Evolutionary conservation across 2,797 vertebrate species (phyloP), one percentile per base, ranked within the genome.

Genomic region (Sorex maritimensis): DNA sequence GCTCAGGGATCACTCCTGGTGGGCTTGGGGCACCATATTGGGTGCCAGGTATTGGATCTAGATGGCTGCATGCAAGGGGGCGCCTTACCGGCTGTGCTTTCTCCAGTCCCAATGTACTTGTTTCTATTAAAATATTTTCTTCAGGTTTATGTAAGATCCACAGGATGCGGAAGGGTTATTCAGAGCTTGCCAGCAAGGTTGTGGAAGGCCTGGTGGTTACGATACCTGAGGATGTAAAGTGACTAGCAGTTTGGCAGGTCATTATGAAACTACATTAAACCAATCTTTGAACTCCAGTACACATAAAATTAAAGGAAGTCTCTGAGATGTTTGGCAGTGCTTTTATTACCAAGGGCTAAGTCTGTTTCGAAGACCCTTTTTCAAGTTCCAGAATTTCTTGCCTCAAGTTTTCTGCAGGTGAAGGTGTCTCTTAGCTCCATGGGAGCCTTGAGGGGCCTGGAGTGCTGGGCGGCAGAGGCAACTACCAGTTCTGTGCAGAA

Each of bases 291-390:
- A 95, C 96, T 97, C 69, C 84, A 96, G 94, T 97, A 95, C 72
- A 93, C 80, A 84, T 68, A 92, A 8, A 92, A 88, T 72, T 95
- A 87, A 90, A 94, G 78, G 80, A 95, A 79, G 94, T 97, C 89
- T 94, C 94, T 96, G 96, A 97, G 96, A 96, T 97, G 96, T 95
- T 90, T 92, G 94, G 95, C 96, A 97, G 94, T 96, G 93, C 92
- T 88, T 95, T 95, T 88, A 92, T 95, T 94, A 94, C 82, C 80
- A 19, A 93, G 96, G 94, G 74, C 81, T 84, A 91, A 92, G 83
- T 92, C 52, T 93, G 30, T 92, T 95, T 88, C 94, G 93, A 93
- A 97, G 80, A 92, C 69, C 81, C 68, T 87, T 55, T 92, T 95
- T 93, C 86, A 97, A 94, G 94, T 95, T 96, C 77, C 86, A 97